Base-by-base conservation (phyloP, 2,888 invertebrate genomes). In the Spodoptera littoralis region DNA sequence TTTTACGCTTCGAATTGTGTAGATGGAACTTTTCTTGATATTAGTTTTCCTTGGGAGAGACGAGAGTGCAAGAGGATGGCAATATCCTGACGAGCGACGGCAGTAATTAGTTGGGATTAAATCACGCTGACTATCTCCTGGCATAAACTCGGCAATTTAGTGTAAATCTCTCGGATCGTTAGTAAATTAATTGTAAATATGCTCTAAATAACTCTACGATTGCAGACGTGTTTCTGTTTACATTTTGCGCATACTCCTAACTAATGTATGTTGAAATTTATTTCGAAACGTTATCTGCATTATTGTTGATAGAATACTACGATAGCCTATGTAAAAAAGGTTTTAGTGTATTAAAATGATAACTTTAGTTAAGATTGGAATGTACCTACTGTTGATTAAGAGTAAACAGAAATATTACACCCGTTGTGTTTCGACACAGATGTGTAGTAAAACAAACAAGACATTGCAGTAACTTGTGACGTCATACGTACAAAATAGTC, bases 61-160 rank as follows among this genome's bases (percentile, higher is more conserved):
- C 64, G 66, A 65, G 60, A 64, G 67, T 74, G 72, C 52, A 69
- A 72, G 70, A 76, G 70, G 79, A 41, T 67, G 68, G 78, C 76
- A 83, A 84, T 80, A 84, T 81, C 76, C 84, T 83, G 78, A 79
- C 84, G 18, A 18, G 18, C 18, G 84, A 82, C 81, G 83, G 74
- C 77, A 81, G 88, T 88, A 91, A 92, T 92, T 91, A 92, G 83
- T 81, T 82, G 76, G 84, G 87, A 92, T 90, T 90, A 88, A 90
- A 90, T 88, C 78, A 79, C 67, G 84, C 82, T 84, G 86, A 86
- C 81, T 87, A 82, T 61, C 79, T 74, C 70, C 65, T 72, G 76
- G 81, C 84, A 87, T 87, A 87, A 79, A 77, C 81, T 77, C 82
- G 73, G 78, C 79, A 86, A 85, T 78, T 87, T 82, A 77, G 82